Evolutionary conservation across 1,140 invertebrate species (phyloP), one percentile per base, ranked within the genome.

Genomic region (Drosophila setifemur): DNA sequence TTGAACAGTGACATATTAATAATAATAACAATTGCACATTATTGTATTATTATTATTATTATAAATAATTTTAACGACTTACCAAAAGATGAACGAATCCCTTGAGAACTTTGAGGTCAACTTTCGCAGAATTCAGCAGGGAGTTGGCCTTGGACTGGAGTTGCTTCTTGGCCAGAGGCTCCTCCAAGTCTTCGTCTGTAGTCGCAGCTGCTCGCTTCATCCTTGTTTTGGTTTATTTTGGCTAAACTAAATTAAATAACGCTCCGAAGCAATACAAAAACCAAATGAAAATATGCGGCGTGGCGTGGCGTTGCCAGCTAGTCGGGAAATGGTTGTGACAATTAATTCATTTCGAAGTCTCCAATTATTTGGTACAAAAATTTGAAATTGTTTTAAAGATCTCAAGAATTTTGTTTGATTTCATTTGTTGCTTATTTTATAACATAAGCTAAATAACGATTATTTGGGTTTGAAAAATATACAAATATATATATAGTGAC

Each of bases 81-180:
- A 77, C 79, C 40, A 74, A 26, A 6, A 69, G 12, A 0, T 61
- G 7, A 21, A 70, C 40, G 18, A 81, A 49, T 23, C 23, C 6
- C 18, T 70, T 43, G 0, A 79, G 53, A 2, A n/a, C 28, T 47
- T 64, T 70, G n/a, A 26, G 12, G 39, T 61, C 25, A 9, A 69
- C 77, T 91, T 33, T 89, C 92, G 92, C 91, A 6, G 92, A 93
- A 63, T 92, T 91, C 18, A 95, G 88, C 88, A 95, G 94, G 73
- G 94, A 93, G 68, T 93, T 93, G 19, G 93, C 94, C 86, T 94
- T 94, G 72, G 91, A 89, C 26, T 94, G 92, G 52, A 95, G 82
- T 7, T 31, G 35, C 19, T 33, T 61, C 5, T 43, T 61, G n/a
- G 25, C 35, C 25, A 57, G 18, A 0, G 26, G 33, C 35, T 61